Conservation (phyloP, 2,888 invertebrate species). For the Proisotoma minuta region DNA sequence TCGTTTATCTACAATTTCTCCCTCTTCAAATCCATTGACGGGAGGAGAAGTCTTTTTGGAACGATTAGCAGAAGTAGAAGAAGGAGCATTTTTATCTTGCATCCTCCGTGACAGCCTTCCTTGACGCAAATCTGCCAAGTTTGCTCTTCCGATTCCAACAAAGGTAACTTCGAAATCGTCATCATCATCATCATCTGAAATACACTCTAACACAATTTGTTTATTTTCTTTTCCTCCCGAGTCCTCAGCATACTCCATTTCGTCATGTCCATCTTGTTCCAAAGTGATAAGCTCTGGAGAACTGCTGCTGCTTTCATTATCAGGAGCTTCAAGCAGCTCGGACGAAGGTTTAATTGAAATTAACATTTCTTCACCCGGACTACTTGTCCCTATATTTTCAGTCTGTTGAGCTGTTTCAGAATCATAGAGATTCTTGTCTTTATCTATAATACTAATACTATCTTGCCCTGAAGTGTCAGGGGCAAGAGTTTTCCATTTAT, state of each 20-base stretch:
- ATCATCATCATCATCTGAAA: conserved; percentile 5
- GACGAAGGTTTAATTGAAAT: conserved; percentile 8
- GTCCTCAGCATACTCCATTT: background rate
- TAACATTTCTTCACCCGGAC: background rate
- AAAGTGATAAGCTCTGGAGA: background rate
- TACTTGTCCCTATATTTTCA: too few species aligned
- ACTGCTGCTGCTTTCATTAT: background rate
- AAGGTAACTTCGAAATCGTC: conserved; percentile 12
- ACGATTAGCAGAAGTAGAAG: background rate
- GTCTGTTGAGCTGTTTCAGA: too few species aligned
- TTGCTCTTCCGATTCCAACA: conserved; percentile 10
- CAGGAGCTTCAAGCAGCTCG: conserved; percentile 2
- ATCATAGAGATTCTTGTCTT: too few species aligned
- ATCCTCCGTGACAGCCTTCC: conserved; percentile 9
- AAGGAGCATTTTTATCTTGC: background rate
- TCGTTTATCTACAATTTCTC: conserved; percentile 57
- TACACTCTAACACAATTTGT: conserved; percentile 9
- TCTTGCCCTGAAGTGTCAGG: background rate
- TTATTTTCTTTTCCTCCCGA: conserved; percentile 8
- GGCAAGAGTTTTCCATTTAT: conserved; percentile 3
- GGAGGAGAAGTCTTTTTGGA: conserved; percentile 11
- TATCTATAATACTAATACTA: background rate
- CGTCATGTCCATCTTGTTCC: background rate
- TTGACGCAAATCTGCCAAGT: background rate
- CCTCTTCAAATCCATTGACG: conserved; percentile 54